Evolutionary conservation across 2,888 invertebrate species (phyloP).

Genomic region (Eretmocerus hayati): DNA sequence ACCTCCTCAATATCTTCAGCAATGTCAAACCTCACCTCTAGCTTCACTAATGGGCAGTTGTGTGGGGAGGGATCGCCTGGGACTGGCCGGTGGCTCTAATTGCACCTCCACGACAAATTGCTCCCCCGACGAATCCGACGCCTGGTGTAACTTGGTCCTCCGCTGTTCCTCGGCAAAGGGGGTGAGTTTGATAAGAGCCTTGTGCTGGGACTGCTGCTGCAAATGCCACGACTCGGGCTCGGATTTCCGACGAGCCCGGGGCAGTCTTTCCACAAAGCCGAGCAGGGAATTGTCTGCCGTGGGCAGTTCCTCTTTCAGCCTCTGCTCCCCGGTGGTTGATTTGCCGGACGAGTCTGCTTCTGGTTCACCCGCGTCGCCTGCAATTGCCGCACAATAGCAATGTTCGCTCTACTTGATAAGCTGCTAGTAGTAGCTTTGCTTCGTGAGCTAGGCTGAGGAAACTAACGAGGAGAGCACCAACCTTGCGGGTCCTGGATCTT

Average conservation of each 20-base stretch:
- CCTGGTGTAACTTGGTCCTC: constrained; percentile 22
- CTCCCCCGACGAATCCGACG: background rate
- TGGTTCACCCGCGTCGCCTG: background rate
- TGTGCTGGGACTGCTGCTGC: constrained; percentile 8
- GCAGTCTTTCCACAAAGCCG: constrained; percentile 16
- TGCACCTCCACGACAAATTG: background rate
- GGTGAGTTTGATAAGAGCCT: constrained; percentile 25
- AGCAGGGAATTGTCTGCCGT: constrained; percentile 18
- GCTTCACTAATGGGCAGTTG: no score
- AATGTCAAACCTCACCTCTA: no score
- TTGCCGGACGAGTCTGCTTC: background rate
- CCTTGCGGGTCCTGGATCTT: no score
- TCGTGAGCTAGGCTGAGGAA: no score
- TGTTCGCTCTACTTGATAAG: no score
- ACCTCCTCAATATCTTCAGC: no score
- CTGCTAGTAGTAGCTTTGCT: no score
- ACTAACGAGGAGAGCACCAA: no score
- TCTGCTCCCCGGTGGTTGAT: background rate
- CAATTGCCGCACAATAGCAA: no score
- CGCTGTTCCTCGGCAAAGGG: constrained; percentile 25
- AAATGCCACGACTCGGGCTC: constrained; percentile 3
- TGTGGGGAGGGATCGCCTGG: background rate
- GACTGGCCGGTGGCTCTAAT: background rate
- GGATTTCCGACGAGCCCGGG: constrained; percentile 2
- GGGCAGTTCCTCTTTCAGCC: no score